Evolutionary conservation across 2,888 invertebrate genomes (phyloP).

Genomic region (Parnassius mnemosyne): DNA sequence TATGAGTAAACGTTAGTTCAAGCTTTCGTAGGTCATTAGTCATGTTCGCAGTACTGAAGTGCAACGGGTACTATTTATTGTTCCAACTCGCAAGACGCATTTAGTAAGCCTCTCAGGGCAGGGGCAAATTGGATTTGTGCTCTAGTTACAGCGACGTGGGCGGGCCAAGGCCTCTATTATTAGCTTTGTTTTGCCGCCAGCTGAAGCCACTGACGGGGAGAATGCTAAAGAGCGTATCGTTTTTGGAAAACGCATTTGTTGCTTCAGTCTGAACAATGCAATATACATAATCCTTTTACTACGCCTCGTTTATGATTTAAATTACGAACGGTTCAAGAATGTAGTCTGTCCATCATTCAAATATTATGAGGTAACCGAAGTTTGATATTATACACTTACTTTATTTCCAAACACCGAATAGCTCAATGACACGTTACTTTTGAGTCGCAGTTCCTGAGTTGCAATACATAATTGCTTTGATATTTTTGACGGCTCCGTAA

Average conservation of each 20-base stretch:
- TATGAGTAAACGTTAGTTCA: too few species aligned
- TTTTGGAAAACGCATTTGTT: constrained; percentile 3
- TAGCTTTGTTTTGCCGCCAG: constrained; percentile 35
- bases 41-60: constrained; percentile 2
- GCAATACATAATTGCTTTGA: too few species aligned
- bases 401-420: too few species aligned
- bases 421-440: too few species aligned
- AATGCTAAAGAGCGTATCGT: constrained; percentile 14
- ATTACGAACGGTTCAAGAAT: too few species aligned
- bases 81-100: constrained; percentile 29
- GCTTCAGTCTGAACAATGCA: neutral
- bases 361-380: too few species aligned
- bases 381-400: too few species aligned
- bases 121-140: constrained; percentile 58
- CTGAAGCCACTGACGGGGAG: constrained; percentile 43
- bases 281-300: neutral
- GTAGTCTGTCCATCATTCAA: too few species aligned
- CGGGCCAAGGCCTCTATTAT: constrained; percentile 56
- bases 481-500: too few species aligned
- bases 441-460: too few species aligned
- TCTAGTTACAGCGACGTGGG: constrained; percentile 43
- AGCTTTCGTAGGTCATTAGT: constrained; percentile 13
- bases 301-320: too few species aligned
- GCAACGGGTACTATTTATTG: constrained; percentile 27
- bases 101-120: constrained; percentile 32